Percentiles rank a stretch among this genome's conserved stretches.
Conservation (phyloP, 2,888 invertebrate genomes). For the Pasiphila rectangulata region DNA sequence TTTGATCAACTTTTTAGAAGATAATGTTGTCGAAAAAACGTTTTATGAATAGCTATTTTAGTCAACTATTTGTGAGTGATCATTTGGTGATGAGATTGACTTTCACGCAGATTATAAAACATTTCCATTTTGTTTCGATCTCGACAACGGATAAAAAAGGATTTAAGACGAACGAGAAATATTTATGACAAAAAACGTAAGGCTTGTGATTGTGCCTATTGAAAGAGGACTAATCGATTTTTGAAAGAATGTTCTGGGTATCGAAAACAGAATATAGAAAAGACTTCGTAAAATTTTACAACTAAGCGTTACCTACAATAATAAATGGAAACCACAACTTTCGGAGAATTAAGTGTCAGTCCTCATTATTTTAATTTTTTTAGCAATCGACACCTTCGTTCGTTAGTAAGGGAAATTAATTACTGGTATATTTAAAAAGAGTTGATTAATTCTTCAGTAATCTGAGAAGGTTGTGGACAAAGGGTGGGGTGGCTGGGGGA, state of each 20-base stretch:
- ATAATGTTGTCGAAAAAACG: slow-evolving; percentile 11
- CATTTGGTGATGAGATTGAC: slow-evolving; percentile 48
- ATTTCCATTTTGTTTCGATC: slow-evolving; percentile 52
- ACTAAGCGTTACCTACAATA: no score
- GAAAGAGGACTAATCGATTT: background rate
- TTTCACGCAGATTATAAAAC: slow-evolving; percentile 53
- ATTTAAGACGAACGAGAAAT: slow-evolving; percentile 40
- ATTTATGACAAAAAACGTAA: slow-evolving; percentile 22
- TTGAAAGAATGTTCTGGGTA: background rate
- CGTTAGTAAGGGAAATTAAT: slow-evolving; percentile 68
- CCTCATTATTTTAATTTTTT: slow-evolving; percentile 64
- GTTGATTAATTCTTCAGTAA: slow-evolving; percentile 69
- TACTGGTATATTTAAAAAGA: slow-evolving; percentile 59
- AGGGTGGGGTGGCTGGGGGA: slow-evolving; percentile 40
- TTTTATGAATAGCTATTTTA: slow-evolving; percentile 13
- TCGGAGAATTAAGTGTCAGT: slow-evolving; percentile 19
- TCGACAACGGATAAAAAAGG: slow-evolving; percentile 58
- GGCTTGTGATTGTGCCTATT: background rate
- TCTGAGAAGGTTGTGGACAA: slow-evolving; percentile 71
- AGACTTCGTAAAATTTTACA: no score
- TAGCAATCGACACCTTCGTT: slow-evolving; percentile 69
- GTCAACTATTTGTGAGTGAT: slow-evolving; percentile 31
- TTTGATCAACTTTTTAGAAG: slow-evolving; percentile 26
- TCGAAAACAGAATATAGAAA: no score
- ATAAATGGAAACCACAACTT: slow-evolving; percentile 16